Conservation (phyloP, 2,797 vertebrate genomes). For the Acanthiza pusilla region DNA sequence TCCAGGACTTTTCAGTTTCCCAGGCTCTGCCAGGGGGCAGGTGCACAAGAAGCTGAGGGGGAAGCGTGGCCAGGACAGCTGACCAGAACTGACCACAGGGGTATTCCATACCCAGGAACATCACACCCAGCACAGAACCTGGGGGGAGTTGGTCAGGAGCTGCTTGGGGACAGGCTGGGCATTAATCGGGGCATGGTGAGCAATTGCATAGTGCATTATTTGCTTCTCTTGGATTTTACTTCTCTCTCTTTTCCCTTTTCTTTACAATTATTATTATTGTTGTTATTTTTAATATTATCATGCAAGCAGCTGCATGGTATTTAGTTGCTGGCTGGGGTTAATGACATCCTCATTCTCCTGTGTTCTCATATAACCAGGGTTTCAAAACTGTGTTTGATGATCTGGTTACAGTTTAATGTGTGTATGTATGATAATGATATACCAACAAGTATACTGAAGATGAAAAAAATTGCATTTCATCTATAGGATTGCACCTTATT, state of each 20-base stretch:
- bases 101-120: accelerated
- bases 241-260: background rate
- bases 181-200: background rate
- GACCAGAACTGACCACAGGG: background rate
- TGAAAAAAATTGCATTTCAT: background rate
- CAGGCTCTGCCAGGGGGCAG: background rate
- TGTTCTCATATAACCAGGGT: background rate
- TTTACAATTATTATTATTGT: background rate
- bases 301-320: background rate
- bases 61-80: background rate
- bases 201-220: background rate
- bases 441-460: background rate
- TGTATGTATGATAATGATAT: background rate
- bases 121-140: background rate
- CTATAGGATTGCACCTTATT: background rate
- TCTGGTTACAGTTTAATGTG: background rate
- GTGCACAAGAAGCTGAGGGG: background rate
- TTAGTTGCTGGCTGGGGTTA: background rate
- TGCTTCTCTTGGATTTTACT: background rate
- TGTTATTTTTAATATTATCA: background rate
- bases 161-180: background rate
- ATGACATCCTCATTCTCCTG: background rate
- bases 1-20: background rate
- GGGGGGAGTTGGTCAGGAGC: background rate
- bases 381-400: background rate